Evolutionary conservation across 2,113 vertebrate genomes (phyloP), one percentile per base, ranked within the genome.

Genomic region (Bolborhynchus lineola): DNA sequence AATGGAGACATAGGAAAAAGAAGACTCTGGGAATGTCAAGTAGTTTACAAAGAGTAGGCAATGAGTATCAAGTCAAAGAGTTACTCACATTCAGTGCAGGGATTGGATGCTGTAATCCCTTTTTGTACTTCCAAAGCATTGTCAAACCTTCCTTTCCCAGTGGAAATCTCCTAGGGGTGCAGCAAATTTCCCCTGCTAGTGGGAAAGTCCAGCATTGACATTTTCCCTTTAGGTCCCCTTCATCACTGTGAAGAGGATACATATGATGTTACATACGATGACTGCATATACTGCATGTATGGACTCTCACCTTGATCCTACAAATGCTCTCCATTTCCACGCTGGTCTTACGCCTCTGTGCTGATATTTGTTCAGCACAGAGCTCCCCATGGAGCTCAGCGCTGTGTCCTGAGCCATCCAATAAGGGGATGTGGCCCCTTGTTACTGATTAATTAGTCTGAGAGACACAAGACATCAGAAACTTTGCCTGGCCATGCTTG

Each of bases 311-410:
- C 69, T 67, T 74, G 79, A 55, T 59, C 76, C 72, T 83, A 2
- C 3, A 4, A 95, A 65, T 3, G 7, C 19, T 59, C 65, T 71
- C 53, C 50, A 76, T 78, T 84, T 94, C 37, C 39, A 8, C 3
- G 19, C 60, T 53, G 41, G 63, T 67, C 59, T 95, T 55, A 16
- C 3, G 23, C 88, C 94, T 96, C 62, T 28, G 16, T 68, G 75
- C 42, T 74, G 92, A 95, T 90, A 92, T 94, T 96, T 96, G 83
- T 69, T 95, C n/a, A n/a, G n/a, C n/a, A n/a, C n/a, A n/a, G n/a
- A n/a, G n/a, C n/a, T 95, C 88, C 77, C 95, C 5, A 11, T 28
- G 78, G 86, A 94, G 42, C 25, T 84, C 11, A 62, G 35, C 12
- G 11, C 89, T 16, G 52, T 75, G 64, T 92, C 94, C 91, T 59